Evolutionary conservation across 2,113 vertebrate genomes (phyloP), one percentile per base, ranked within the genome.

Genomic region (Tor tambroides): DNA sequence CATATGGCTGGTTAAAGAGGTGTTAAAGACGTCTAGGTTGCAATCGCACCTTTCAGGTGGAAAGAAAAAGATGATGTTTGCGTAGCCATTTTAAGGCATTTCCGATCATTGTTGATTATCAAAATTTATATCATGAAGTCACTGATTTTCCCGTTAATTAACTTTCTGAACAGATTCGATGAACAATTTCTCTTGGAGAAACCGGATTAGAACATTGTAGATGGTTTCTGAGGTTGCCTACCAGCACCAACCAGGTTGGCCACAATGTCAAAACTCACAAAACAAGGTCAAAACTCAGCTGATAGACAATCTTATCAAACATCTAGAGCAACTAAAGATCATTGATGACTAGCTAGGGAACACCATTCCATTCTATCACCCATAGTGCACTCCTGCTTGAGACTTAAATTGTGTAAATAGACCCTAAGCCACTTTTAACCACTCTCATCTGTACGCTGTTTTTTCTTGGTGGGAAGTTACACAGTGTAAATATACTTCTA

Each of bases 1-100:
- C 82, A 84, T 84, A 84, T 84, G 82, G 82, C 67, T 74, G 69
- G 46, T n/a, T 69, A 23, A 32, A 69, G 11, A 0, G 19, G 80
- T 32, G 82, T 74, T 38, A 74, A 84, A 59, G 82, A 14, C 1
- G 46, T 38, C 69, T 56, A 32, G 28, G 28, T 26, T 59, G 67
- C 69, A 84, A 38, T 84, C 69, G 1, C 82, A 72, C 67, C 69
- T 84, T 84, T 74, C 30, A 72, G 23, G 12, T 56, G 82, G 19
- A 56, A 54, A 38, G 41, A 51, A 49, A 49, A 6, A 23, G 2
- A 23, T 23, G 21, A 14, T 43, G 35, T 17, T 80, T 26, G 14
- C 10, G 35, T 63, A 9, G 6, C 35, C 23, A 9, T 63, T 43
- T 79, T 35, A 0, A 56, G 32, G 19, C 6, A 54, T 51, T 32